A percentile compares a stretch with the other conserved stretches of the same genome.
These are phyloP conservation scores for Drosophila truncata DNA, from an alignment of 1,140 invertebrate genomes.

Conservation along the genomic window DNA sequence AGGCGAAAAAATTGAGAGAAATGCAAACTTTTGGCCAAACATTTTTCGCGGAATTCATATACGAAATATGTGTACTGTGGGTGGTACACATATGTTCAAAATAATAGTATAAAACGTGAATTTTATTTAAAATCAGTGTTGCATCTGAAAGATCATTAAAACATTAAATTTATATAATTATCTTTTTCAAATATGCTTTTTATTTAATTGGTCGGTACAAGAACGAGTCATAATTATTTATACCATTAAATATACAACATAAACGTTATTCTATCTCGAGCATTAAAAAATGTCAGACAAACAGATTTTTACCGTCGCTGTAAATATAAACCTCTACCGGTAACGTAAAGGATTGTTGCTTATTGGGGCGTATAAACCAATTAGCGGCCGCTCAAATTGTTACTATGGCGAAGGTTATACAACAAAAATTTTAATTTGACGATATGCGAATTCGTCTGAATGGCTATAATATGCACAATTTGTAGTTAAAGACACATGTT, in stretches of 20 bases:
- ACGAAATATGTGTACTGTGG: conserved; percentile 14
- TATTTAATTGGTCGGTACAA: not conserved
- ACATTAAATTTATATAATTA: not conserved
- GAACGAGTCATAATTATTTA: too few species aligned
- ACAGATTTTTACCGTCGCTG: not conserved
- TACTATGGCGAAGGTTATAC: conserved; percentile 39
- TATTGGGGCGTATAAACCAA: conserved; percentile 45
- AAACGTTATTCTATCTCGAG: too few species aligned
- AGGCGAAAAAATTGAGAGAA: conserved; percentile 56
- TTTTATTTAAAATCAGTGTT: not conserved
- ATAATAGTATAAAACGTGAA: not conserved
- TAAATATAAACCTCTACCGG: not conserved
- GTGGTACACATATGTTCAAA: not conserved
- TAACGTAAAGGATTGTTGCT: conserved; percentile 33
- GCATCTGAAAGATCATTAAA: not conserved
- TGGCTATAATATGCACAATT: not conserved
- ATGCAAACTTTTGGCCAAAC: conserved; percentile 55
- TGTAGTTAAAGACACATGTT: not conserved
- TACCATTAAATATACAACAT: too few species aligned
- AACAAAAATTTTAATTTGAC: conserved; percentile 29
- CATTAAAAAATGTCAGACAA: too few species aligned
- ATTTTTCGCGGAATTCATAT: conserved; percentile 58
- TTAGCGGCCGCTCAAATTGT: conserved; percentile 37
- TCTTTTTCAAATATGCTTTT: not conserved
- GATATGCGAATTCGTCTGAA: conserved; percentile 1